A percentile compares a stretch with the other conserved stretches of the same genome.
phyloP scores from a whole-genome alignment of 2,113 vertebrate genomes.

The Zapornia atra region DNA sequence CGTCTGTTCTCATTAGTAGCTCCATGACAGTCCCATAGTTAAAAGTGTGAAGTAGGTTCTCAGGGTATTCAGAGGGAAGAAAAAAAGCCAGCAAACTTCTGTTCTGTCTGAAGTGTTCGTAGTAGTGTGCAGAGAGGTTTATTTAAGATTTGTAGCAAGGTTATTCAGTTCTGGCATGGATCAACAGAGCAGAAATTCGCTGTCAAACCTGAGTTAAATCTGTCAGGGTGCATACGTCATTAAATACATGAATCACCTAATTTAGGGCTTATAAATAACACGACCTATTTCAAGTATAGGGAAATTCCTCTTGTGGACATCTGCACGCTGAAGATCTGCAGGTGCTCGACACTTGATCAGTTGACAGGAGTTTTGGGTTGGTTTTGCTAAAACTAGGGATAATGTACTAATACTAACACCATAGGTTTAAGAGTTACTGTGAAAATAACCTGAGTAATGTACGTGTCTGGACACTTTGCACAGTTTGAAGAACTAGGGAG shows the following conservation, averaged over 20 bases:
- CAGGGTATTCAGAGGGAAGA: background rate
- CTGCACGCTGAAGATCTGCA: background rate
- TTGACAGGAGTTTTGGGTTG: background rate
- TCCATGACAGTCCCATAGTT: background rate
- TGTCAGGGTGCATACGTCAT: background rate
- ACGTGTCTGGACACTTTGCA: rapidly evolving
- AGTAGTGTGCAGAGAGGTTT: background rate
- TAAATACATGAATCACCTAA: background rate
- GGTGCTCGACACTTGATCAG: background rate
- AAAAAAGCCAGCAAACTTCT: background rate
- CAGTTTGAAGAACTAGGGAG: background rate
- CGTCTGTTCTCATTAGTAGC: background rate
- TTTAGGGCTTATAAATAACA: background rate
- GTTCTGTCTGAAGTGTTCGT: background rate
- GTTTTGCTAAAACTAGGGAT: background rate
- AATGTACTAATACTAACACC: background rate
- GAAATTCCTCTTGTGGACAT: background rate
- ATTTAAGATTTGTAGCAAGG: background rate
- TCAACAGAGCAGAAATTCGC: background rate
- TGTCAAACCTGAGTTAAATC: background rate
- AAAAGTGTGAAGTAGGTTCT: constrained; percentile 9
- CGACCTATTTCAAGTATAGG: background rate
- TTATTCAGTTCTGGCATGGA: background rate
- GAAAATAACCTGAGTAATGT: background rate
- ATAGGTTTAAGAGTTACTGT: background rate